Base-by-base conservation (phyloP, 1,140 invertebrate genomes). In the Mactra quadrangularis region DNA sequence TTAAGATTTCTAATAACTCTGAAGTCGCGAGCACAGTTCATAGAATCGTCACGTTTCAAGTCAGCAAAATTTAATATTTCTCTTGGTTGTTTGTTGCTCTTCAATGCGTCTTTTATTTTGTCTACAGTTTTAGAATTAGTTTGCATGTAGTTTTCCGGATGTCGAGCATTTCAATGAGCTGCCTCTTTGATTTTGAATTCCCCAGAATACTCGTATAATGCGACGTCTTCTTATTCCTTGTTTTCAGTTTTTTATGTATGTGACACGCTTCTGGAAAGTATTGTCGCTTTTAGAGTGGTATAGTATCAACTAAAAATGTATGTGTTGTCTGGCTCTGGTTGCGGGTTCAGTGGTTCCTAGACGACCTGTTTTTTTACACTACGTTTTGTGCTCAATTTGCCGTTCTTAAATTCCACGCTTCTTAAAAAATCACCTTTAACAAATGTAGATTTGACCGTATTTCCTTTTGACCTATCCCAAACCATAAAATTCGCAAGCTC, bases 401-500 rank as follows among this genome's bases (percentile, higher is more conserved):
- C 3, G 19, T 71, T 71, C 50, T 38, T 71, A n/a, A 31, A 71
- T 53, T 71, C 50, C 4, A 52, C 33, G 27, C 13, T 33, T 35
- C 19, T 52, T 7, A 53, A 35, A 11, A 17, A 17, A 3, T 41
- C 27, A 3, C 53, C 50, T 35, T 53, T 13, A 1, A 55, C 45
- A 35, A 71, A 71, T 19, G 68, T 53, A 6, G 68, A 53, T 35
- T 71, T 53, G 0, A 71, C 45, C 1, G 68, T 71, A 15, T 33
- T 71, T 3, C 68, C 68, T 71, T 71, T 71, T 1, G 68, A 71
- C 17, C 13, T n/a, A 41, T 71, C 68, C 68, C 68, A 71, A 45
- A 35, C 31, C 68, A 25, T 31, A 71, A 45, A 71, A 71, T 33
- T 71, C 25, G 52, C 68, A 71, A 52, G 19, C 52, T 53, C 19